Conservation (phyloP, 2,113 vertebrate species). For the Atrichornis clamosus region DNA sequence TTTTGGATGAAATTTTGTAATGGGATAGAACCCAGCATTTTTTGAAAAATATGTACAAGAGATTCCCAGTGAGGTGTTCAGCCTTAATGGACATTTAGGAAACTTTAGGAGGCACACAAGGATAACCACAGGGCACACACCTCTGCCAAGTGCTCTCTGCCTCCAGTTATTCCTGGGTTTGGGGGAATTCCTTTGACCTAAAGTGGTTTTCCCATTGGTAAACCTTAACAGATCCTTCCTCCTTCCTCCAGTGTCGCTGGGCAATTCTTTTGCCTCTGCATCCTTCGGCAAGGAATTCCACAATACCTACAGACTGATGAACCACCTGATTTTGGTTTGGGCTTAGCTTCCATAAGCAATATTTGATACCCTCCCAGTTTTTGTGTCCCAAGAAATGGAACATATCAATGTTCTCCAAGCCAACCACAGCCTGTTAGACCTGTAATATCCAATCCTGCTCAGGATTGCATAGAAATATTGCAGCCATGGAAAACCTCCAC, state of each 20-base stretch:
- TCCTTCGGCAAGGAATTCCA: neutral
- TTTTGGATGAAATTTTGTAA: neutral
- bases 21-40: neutral
- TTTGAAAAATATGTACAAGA: neutral
- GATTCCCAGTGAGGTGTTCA: neutral
- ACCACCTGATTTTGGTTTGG: neutral
- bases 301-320: neutral
- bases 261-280: neutral
- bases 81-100: neutral
- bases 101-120: neutral
- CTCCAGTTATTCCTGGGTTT: neutral
- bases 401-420: rapidly evolving
- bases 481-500: neutral
- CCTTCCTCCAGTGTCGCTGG: neutral
- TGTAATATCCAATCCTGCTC: neutral
- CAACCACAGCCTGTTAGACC: neutral
- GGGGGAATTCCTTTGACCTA: neutral
- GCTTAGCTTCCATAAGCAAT: neutral
- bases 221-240: neutral
- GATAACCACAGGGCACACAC: neutral
- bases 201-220: neutral
- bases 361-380: neutral
- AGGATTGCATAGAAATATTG: neutral
- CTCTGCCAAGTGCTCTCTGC: neutral
- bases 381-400: neutral